These are phyloP conservation scores for Tanytarsus gracilentus DNA, from an alignment of 2,888 invertebrate species.

Conservation along the genomic window DNA sequence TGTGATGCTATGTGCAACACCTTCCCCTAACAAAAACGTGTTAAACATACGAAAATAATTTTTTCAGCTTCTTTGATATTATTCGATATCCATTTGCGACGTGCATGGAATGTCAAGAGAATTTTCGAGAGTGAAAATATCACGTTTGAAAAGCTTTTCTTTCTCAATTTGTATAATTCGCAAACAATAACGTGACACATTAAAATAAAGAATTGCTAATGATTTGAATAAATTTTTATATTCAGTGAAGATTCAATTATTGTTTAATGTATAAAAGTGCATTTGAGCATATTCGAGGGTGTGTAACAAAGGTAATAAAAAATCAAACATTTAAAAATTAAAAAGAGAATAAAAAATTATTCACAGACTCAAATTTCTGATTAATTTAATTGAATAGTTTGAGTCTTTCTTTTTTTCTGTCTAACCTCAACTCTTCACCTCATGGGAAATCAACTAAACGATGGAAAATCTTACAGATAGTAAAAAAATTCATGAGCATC, in stretches of 20 bases:
- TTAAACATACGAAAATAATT: constrained; percentile 17
- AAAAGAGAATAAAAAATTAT: no score
- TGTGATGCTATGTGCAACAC: constrained; percentile 9
- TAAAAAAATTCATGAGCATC: not conserved
- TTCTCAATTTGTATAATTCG: not conserved
- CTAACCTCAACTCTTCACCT: not conserved
- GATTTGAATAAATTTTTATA: no score
- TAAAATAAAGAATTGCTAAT: no score
- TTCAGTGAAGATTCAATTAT: no score
- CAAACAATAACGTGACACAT: no score
- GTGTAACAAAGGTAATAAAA: no score
- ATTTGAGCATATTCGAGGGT: no score
- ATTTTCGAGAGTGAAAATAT: constrained; percentile 5
- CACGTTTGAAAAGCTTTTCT: not conserved
- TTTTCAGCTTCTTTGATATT: not conserved
- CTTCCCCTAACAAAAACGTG: constrained; percentile 6
- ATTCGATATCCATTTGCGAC: constrained; percentile 21
- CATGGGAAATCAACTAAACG: constrained; percentile 22
- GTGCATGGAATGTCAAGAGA: constrained; percentile 7
- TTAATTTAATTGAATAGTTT: no score
- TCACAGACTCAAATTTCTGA: no score
- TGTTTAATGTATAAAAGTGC: no score
- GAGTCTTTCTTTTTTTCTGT: not conserved
- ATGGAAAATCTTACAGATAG: not conserved
- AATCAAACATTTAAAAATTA: no score